Base-by-base conservation (phyloP, 2,797 vertebrate genomes). In the Chrysocyon brachyurus region DNA sequence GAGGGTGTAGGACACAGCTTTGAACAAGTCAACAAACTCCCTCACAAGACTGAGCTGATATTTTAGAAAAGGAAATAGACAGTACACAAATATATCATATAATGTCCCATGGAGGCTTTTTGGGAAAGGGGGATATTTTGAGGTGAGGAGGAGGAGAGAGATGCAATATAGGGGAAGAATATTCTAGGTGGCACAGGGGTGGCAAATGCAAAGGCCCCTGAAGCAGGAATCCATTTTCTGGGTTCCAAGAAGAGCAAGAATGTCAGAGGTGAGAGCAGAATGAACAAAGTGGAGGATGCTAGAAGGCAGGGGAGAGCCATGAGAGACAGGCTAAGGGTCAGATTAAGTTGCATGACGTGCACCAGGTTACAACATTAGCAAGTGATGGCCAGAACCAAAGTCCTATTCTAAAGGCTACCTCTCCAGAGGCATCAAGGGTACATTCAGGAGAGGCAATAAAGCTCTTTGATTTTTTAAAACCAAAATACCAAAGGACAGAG, bases 151-250 rank as follows among this genome's bases (percentile, higher is more conserved):
- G 64, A 54, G 49, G 26, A 72, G 24, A 77, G 19, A 56, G 66
- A 59, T 31, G n/a, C n/a, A 54, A 21, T 2, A 52, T 19, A 36
- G n/a, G 40, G 52, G 22, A 68, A 70, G 75, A 77, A 83, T 24
- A 28, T 66, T 36, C 17, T 31, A 86, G 79, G 54, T 3, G 6
- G 84, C 68, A 31, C 49, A 79, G 21, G 19, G n/a, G 12, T 54
- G n/a, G 33, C 12, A 16, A 14, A 63, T 22, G 54, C 96, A 72
- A 83, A 77, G 64, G 72, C 24, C 70, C 70, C 72, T 33, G 63
- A 54, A 85, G 83, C 95, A 87, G 87, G 73, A 75, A 15, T 59
- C 24, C 14, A 26, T 22, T 54, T 81, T 59, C 78, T 79, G 6
- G 46, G 15, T 46, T 79, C 73, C 6, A 33, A 87, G 64, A 78